A percentile compares a stretch with the other conserved stretches of the same genome.
Evolutionary conservation across 2,797 vertebrate species (phyloP).

Genomic region (Garrulus glandarius): DNA sequence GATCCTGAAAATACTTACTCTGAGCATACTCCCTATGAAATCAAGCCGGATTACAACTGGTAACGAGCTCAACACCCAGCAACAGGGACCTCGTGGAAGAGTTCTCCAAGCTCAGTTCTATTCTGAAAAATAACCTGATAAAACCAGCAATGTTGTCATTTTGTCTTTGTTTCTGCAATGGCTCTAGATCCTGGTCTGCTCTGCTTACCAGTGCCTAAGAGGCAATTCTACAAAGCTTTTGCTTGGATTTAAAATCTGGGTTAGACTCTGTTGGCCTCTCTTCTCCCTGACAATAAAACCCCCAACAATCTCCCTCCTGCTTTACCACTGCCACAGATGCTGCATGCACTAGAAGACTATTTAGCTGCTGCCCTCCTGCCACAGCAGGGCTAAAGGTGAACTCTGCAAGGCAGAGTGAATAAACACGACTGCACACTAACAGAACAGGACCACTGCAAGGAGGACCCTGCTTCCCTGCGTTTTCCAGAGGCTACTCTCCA

Average conservation of each 20-base stretch:
- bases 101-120: neutral
- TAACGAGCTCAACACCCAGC: neutral
- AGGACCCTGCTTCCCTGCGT: neutral
- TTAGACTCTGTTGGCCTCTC: neutral
- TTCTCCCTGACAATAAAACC: neutral
- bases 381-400: neutral
- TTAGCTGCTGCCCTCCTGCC: neutral
- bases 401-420: neutral
- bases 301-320: neutral
- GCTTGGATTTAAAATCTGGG: neutral
- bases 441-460: constrained; percentile 18
- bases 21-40: neutral
- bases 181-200: neutral
- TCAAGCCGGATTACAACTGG: neutral
- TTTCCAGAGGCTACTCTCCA: neutral
- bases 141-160: neutral
- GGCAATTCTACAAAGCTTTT: neutral
- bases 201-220: neutral
- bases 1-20: constrained; percentile 14
- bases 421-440: neutral
- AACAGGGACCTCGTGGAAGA: neutral
- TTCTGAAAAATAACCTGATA: constrained; percentile 28
- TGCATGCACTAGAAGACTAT: neutral
- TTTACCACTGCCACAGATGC: neutral
- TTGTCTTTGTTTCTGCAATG: neutral